A percentile compares a stretch with the other conserved stretches of the same genome.
phyloP scores from a whole-genome alignment of 2,797 vertebrate species.

The Xiphophorus birchmanni region DNA sequence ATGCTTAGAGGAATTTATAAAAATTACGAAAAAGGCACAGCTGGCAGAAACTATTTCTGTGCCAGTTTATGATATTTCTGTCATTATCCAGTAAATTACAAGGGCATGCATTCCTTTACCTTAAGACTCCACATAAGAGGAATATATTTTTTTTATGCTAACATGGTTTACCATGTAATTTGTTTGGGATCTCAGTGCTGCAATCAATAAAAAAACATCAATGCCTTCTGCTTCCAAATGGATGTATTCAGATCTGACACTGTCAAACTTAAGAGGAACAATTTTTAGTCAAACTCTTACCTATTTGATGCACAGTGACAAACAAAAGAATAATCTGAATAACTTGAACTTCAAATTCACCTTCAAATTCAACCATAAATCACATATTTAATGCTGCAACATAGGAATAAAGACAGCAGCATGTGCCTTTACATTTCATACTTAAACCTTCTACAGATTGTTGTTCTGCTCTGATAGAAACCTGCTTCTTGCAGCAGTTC shows the following conservation, averaged over 20 bases:
- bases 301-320: not conserved
- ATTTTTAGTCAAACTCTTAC: slow-evolving; percentile 15
- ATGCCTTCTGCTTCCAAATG: slow-evolving; percentile 26
- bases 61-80: slow-evolving; percentile 12
- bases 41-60: slow-evolving; percentile 5
- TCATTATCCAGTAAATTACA: slow-evolving; percentile 19
- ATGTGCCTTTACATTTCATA: slow-evolving; percentile 23
- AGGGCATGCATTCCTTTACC: slow-evolving; percentile 23
- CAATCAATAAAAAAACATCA: slow-evolving; percentile 19
- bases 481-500: slow-evolving; percentile 52
- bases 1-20: not conserved
- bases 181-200: slow-evolving; percentile 12
- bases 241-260: slow-evolving; percentile 11
- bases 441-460: slow-evolving; percentile 39
- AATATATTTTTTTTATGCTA: slow-evolving; percentile 10
- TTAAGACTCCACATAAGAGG: slow-evolving; percentile 18
- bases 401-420: slow-evolving; percentile 16
- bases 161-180: slow-evolving; percentile 10
- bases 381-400: not conserved
- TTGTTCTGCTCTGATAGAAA: slow-evolving; percentile 52
- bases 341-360: slow-evolving; percentile 17
- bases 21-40: slow-evolving; percentile 14
- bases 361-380: slow-evolving; percentile 5
- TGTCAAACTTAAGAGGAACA: slow-evolving; percentile 1
- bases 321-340: not conserved